Conservation (phyloP, 2,797 vertebrate species). For the Micromesistius poutassou region DNA sequence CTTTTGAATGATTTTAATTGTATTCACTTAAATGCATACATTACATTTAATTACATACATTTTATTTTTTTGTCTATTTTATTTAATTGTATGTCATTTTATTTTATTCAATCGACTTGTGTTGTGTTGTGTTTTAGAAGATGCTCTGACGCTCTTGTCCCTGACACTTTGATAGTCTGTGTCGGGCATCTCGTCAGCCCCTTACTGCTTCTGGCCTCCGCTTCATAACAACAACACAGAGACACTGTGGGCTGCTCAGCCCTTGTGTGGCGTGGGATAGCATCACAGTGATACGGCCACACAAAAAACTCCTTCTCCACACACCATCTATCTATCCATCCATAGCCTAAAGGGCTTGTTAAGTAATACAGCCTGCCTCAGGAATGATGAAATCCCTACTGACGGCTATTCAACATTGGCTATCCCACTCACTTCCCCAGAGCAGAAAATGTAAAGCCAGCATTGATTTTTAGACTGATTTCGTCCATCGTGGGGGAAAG, state of each 20-base stretch:
- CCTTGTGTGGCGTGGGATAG: not conserved
- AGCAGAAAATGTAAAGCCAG: constrained; percentile 17
- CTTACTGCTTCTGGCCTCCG: not conserved
- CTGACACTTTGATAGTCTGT: constrained; percentile 6
- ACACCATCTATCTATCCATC: not conserved
- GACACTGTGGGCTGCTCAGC: not conserved
- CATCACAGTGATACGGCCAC: not conserved
- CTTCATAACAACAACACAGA: not conserved
- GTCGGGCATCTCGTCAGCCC: constrained; percentile 12
- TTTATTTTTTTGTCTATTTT: not conserved
- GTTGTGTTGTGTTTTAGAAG: not conserved
- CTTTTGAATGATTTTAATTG: not conserved
- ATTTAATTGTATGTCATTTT: not conserved
- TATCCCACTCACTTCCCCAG: constrained; percentile 8
- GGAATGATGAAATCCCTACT: constrained; percentile 41
- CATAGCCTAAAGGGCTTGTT: not conserved
- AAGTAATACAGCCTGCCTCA: not conserved
- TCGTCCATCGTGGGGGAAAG: constrained; percentile 43
- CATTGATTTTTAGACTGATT: constrained; percentile 48
- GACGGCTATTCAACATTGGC: constrained; percentile 33
- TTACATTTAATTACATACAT: not conserved
- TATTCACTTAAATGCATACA: not conserved
- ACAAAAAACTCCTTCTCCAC: not conserved
- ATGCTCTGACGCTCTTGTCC: not conserved
- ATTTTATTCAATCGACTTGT: not conserved